Percentiles rank a stretch among this genome's conserved stretches.
phyloP scores from a whole-genome alignment of 2,888 invertebrate species.

The Nomada fabriciana region DNA sequence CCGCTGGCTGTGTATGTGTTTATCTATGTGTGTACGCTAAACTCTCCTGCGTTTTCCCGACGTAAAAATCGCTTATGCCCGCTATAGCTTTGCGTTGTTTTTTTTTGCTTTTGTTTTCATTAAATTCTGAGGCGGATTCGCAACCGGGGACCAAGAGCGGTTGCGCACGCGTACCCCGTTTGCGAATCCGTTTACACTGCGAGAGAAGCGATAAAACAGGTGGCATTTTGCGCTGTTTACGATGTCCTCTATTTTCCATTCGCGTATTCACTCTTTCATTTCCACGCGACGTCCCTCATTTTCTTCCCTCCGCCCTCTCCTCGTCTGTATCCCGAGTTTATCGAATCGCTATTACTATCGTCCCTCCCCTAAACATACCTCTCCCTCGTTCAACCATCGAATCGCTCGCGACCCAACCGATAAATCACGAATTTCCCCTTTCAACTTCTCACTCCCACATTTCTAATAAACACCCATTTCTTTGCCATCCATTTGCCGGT shows the following conservation, averaged over 20 bases:
- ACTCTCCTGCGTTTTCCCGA: constrained; percentile 2
- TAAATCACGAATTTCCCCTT: too few species aligned
- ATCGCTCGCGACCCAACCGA: not conserved
- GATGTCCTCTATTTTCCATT: constrained; percentile 20
- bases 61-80: constrained; percentile 10
- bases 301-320: constrained; percentile 7
- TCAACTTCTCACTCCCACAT: too few species aligned
- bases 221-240: constrained; percentile 71
- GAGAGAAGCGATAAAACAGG: constrained; percentile 75
- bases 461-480: too few species aligned
- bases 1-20: not conserved
- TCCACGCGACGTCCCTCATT: not conserved
- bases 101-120: not conserved
- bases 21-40: not conserved
- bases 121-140: constrained; percentile 37
- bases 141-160: constrained; percentile 37
- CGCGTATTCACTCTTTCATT: constrained; percentile 23
- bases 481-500: too few species aligned
- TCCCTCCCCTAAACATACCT: not conserved
- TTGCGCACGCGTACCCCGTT: constrained; percentile 25
- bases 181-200: constrained; percentile 73
- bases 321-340: not conserved
- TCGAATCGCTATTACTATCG: not conserved
- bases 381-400: not conserved
- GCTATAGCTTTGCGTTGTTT: not conserved